These are phyloP conservation scores for Patella ulyssiponensis DNA, from an alignment of 2,888 invertebrate genomes.

Conservation along the genomic window DNA sequence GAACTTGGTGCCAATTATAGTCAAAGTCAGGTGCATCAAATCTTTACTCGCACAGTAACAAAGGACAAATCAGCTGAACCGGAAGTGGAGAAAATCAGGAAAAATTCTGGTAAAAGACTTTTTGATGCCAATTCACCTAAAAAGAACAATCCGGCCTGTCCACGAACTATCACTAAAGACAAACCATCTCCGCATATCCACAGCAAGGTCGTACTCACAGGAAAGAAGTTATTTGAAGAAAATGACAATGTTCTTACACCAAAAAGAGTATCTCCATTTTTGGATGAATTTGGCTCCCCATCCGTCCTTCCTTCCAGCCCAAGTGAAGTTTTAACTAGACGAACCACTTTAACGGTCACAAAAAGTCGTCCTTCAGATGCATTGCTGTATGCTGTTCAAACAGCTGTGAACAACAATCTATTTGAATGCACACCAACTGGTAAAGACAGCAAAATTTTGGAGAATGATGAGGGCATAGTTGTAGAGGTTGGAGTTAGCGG, in stretches of 20 bases:
- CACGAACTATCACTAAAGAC: conserved; percentile 32
- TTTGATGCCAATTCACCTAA: conserved; percentile 10
- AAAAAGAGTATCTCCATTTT: not conserved
- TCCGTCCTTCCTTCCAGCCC: conserved; percentile 34
- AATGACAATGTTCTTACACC: not conserved
- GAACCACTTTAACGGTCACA: conserved; percentile 52
- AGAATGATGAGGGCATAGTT: not conserved
- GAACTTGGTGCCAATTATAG: not conserved
- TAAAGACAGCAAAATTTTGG: not conserved
- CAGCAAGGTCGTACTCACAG: conserved; percentile 1
- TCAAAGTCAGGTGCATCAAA: not conserved
- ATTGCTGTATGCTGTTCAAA: conserved; percentile 41
- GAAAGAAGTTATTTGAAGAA: conserved; percentile 21
- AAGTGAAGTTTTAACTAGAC: conserved; percentile 27
- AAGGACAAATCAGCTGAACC: conserved; percentile 17
- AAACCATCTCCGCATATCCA: conserved; percentile 17
- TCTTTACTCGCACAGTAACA: conserved; percentile 15
- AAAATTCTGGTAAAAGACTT: conserved; percentile 8
- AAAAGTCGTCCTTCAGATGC: conserved; percentile 56
- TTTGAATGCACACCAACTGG: conserved; percentile 9
- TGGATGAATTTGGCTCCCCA: conserved; percentile 19
- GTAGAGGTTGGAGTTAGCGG: not conserved
- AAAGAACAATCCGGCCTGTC: conserved; percentile 1
- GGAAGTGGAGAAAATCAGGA: not conserved
- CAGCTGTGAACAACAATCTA: not conserved